Evolutionary conservation across 2,888 invertebrate species (phyloP).

Genomic region (Drosophila phalerata): DNA sequence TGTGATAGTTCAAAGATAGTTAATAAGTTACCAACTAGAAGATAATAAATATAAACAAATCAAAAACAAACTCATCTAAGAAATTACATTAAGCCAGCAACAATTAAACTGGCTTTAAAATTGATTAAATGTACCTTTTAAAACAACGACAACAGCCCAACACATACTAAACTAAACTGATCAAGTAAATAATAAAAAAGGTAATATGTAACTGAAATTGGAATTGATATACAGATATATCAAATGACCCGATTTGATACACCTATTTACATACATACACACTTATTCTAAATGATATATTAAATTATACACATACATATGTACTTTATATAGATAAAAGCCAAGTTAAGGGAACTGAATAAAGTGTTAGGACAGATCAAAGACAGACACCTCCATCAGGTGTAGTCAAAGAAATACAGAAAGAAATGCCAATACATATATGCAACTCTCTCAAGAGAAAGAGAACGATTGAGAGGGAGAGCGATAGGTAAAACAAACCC

Average conservation of each 20-base stretch:
- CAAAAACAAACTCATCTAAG: constrained; percentile 17
- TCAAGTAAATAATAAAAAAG: neutral
- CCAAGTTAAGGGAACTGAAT: constrained; percentile 40
- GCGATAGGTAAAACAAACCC: constrained; percentile 31
- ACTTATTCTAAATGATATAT: constrained; percentile 11
- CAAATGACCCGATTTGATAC: constrained; percentile 28
- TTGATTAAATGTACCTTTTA: constrained; percentile 21
- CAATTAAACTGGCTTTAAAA: constrained; percentile 41
- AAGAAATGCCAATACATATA: constrained; percentile 11
- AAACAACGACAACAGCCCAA: constrained; percentile 23
- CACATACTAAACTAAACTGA: constrained; percentile 14
- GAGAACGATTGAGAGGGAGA: neutral
- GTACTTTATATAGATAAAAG: constrained; percentile 21
- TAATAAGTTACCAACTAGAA: constrained; percentile 53
- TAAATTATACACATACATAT: constrained; percentile 15
- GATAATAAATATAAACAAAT: constrained; percentile 23
- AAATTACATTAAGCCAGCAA: constrained; percentile 5
- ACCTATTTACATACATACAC: constrained; percentile 11
- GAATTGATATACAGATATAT: constrained; percentile 27
- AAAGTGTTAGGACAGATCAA: neutral
- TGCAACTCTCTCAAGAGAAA: neutral
- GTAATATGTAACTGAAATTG: constrained; percentile 23
- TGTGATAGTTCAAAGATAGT: constrained; percentile 83
- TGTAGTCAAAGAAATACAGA: neutral
- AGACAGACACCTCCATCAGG: neutral